Conservation (phyloP, 2,113 vertebrate species). For the Pandion haliaetus region DNA sequence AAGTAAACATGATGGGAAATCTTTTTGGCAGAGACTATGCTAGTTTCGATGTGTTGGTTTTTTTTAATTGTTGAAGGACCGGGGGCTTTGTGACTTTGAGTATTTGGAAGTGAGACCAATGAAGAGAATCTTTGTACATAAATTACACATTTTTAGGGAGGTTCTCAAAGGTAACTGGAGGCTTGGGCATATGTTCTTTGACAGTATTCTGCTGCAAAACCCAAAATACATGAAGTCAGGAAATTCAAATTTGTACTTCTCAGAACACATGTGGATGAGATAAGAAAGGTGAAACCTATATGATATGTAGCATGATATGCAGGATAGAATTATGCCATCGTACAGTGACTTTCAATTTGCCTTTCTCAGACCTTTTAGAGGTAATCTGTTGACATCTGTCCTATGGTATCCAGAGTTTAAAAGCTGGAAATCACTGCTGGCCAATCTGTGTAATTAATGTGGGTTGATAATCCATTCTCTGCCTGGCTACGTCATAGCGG, state of each 20-base stretch:
- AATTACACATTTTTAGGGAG: neutral
- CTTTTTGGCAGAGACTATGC: neutral
- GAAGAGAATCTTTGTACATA: neutral
- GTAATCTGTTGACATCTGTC: neutral
- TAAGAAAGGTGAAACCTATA: neutral
- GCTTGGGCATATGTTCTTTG: neutral
- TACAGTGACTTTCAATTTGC: neutral
- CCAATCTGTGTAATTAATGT: neutral
- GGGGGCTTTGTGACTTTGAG: neutral
- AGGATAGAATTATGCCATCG: neutral
- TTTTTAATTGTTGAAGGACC: neutral
- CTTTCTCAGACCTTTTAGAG: neutral
- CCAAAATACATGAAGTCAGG: neutral
- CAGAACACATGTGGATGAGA: neutral
- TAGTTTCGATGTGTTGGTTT: neutral
- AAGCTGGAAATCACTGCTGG: neutral
- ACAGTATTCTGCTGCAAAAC: neutral
- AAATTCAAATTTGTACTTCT: neutral
- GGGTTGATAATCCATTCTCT: neutral
- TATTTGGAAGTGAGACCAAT: neutral
- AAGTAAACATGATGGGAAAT: neutral
- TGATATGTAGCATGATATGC: rapidly evolving
- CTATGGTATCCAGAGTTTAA: neutral
- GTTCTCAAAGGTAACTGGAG: neutral
- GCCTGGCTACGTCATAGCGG: neutral